phyloP scores from a whole-genome alignment of 2,113 vertebrate genomes.

The Micromys minutus region DNA sequence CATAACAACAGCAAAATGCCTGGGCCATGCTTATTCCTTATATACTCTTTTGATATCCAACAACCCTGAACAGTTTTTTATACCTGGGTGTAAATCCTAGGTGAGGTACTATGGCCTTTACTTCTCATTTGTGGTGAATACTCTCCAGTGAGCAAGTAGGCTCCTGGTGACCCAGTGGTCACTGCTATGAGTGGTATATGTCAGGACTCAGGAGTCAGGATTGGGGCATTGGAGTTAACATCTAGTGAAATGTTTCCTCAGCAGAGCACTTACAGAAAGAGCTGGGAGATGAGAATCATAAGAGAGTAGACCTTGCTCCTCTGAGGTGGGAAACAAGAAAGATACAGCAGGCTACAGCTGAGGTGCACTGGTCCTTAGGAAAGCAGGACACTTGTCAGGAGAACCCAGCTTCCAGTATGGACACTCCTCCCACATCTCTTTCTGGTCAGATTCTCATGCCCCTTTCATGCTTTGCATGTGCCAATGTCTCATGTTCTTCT shows the following conservation, averaged over 20 bases:
- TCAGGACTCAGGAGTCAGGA: neutral
- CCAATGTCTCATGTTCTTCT: neutral
- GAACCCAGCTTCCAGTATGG: neutral
- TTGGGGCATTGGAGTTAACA: neutral
- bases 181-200: no score
- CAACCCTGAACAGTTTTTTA: neutral
- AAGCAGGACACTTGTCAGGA: neutral
- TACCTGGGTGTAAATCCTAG: neutral
- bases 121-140: neutral
- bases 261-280: neutral
- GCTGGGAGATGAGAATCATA: neutral
- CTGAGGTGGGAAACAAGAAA: neutral
- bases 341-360: neutral
- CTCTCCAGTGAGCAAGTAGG: neutral
- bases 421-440: no score
- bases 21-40: rapidly evolving
- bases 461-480: neutral
- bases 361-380: neutral
- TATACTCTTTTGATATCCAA: neutral
- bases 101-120: neutral
- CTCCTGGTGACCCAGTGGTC: neutral
- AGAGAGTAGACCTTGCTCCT: neutral
- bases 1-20: no score
- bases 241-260: neutral
- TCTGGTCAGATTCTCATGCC: neutral